Conservation (phyloP, 2,888 invertebrate genomes). For the Netelia virgata region DNA sequence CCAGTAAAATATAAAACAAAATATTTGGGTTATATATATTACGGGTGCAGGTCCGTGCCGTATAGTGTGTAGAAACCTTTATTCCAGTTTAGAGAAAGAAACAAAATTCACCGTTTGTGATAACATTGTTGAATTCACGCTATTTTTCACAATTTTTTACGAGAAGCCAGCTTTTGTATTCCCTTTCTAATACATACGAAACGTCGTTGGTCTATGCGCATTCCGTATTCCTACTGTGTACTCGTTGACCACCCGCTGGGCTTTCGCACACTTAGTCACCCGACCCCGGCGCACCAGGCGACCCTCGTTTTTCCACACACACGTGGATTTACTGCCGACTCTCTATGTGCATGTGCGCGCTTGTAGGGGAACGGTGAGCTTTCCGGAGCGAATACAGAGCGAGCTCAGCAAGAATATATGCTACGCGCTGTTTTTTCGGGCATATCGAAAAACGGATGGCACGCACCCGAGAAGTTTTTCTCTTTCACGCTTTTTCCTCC, state of each 20-base stretch:
- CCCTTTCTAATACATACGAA: not conserved
- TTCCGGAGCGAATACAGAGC: slow-evolving; percentile 36
- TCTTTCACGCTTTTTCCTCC: not conserved
- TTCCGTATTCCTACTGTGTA: slow-evolving; percentile 77
- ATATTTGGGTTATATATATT: no score
- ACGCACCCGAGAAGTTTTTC: slow-evolving; percentile 27
- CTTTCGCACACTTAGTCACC: slow-evolving; percentile 78
- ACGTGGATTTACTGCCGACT: slow-evolving; percentile 28
- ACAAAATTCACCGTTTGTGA: no score
- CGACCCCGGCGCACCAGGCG: slow-evolving; percentile 51
- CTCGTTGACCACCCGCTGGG: slow-evolving; percentile 69
- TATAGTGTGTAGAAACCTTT: no score
- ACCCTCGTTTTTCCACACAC: slow-evolving; percentile 71
- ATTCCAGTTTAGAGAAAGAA: no score
- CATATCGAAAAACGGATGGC: slow-evolving; percentile 20
- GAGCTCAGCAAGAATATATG: slow-evolving; percentile 36
- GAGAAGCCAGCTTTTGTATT: not conserved
- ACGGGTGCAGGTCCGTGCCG: no score
- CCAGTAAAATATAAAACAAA: no score
- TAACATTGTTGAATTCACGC: no score
- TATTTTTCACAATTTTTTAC: not conserved
- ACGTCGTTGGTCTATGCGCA: slow-evolving; percentile 66
- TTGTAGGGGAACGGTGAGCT: not conserved
- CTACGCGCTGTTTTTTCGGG: slow-evolving; percentile 20
- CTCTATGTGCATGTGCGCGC: not conserved